Conservation (phyloP, 2,888 invertebrate species). For the Seladonia tumulorum region DNA sequence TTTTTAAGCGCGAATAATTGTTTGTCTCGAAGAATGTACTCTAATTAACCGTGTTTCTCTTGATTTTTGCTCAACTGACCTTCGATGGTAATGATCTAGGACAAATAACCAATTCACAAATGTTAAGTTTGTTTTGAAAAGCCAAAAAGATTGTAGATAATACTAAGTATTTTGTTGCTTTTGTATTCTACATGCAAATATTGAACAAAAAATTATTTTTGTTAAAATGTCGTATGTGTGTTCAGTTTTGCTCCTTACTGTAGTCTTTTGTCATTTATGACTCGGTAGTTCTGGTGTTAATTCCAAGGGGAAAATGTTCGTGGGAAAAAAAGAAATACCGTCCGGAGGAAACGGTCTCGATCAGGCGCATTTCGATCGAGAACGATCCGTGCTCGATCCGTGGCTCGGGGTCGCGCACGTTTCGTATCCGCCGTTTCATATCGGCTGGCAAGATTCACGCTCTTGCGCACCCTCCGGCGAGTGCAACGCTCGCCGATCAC, state of each 20-base stretch:
- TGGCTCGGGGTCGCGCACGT: constrained; percentile 1
- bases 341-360: neutral
- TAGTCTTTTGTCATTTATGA: too few species aligned
- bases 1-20: neutral
- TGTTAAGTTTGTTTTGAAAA: too few species aligned
- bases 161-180: too few species aligned
- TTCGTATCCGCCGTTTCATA: constrained; percentile 32
- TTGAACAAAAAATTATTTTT: too few species aligned
- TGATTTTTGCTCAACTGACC: neutral
- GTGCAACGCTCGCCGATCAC: constrained; percentile 34
- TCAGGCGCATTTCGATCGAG: neutral
- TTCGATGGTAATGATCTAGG: too few species aligned
- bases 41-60: too few species aligned
- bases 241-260: too few species aligned
- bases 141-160: too few species aligned
- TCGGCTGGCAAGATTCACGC: constrained; percentile 48
- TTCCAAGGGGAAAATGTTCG: neutral
- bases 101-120: neutral
- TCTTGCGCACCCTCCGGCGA: constrained; percentile 30
- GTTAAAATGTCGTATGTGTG: too few species aligned
- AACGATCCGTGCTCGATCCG: neutral
- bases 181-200: too few species aligned
- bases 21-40: too few species aligned
- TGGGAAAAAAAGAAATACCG: neutral
- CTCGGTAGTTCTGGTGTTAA: neutral